Base-by-base conservation (phyloP, 1,140 invertebrate species). In the Panagrolaimus sp. region DNA sequence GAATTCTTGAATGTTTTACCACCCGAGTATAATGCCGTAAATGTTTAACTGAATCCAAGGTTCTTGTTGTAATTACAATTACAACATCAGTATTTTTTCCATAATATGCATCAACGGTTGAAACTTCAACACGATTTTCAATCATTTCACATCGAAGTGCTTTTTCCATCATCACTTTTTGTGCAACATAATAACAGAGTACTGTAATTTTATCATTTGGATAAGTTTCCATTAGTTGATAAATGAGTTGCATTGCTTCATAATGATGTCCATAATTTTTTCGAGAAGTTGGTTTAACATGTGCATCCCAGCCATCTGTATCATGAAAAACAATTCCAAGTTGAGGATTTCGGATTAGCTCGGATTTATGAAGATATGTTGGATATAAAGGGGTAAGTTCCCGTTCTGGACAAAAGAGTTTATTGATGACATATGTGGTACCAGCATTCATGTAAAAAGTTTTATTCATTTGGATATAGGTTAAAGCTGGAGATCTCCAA, bases 81-180 rank as follows among this genome's bases (percentile, higher is more conserved):
- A 24, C 48, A 24, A 52, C 48, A 52, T 52, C 48, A 24, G 48
- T 52, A 7, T n/a, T 52, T 52, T 24, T n/a, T 1, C 48, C 48
- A 52, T 52, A 24, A 24, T 21, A 52, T n/a, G 48, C 48, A 52
- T 52, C 48, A 24, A 52, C 48, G 48, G 48, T 52, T 1, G 48
- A 21, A 24, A 52, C 48, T n/a, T n/a, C n/a, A n/a, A n/a, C n/a
- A n/a, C n/a, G n/a, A n/a, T n/a, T n/a, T 52, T 52, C 48, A 24
- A 52, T 12, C n/a, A 24, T n/a, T 7, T 12, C 7, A 7, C 4
- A 1, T 0, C 48, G 1, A 7, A 14, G 4, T 21, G 17, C 17
- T n/a, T 52, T 24, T 7, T 24, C n/a, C 7, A 52, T n/a, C n/a
- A 1, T 52, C 14, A 21, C 7, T 24, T 21, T 10, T 12, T 52